Evolutionary conservation across 1,140 invertebrate species (phyloP), one percentile per base, ranked within the genome.

Genomic region (Zaprionus camerounensis): DNA sequence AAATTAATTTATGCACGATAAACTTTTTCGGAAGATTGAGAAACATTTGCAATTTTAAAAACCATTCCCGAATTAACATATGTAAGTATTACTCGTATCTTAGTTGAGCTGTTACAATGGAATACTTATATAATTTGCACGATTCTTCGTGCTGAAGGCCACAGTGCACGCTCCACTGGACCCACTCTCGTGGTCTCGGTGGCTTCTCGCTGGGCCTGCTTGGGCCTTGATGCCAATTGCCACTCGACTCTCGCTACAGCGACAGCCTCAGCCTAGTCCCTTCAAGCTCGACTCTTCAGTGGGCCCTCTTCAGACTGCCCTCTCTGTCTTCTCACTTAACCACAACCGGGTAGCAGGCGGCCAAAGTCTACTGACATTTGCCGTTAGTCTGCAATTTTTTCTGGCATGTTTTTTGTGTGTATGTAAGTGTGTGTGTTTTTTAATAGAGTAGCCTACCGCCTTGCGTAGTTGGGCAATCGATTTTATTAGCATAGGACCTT

Each of bases 181-280:
- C 41, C 62, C 22, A 57, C 41, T 38, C 41, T 46, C 12, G 20
- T 17, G 57, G 56, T 57, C 36, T 13, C 13, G 36, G 36, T 55
- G 41, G 57, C 74, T 74, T n/a, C 41, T 46, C 13, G 15, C 46
- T 55, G 17, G 41, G 70, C 36, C 36, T 55, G 22, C 63, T 44
- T 81, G 44, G 67, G 76, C 82, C 66, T 70, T 62, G 59, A 73
- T 80, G 58, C 61, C 69, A 82, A 71, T 76, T 86, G 83, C 76
- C 83, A 82, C 72, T 80, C 79, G 80, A 87, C 67, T 82, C 72
- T 80, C 66, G 70, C 58, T 67, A 28, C 41, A 65, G 22, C 20
- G 22, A 22, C 17, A 34, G 36, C 57, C 34, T 22, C 34, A 59
- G 57, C 34, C 36, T 36, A 22, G 6, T 51, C 46, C 13, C 20